Conservation (phyloP, 2,113 vertebrate genomes). For the Speoplatyrhinus poulsoni region DNA sequence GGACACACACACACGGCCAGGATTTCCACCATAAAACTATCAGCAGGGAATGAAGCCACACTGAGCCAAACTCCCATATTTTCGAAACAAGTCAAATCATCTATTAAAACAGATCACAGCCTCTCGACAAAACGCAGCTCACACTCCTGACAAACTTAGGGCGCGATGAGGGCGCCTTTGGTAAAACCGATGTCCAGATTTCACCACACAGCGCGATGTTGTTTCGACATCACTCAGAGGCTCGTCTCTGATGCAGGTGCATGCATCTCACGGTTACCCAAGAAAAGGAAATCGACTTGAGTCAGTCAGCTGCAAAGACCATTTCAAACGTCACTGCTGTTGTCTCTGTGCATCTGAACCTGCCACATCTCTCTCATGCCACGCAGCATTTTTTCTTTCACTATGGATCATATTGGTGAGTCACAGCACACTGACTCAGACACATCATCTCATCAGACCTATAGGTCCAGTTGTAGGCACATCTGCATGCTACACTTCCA, state of each 20-base stretch:
- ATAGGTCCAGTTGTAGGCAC: neutral
- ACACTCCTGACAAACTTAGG: constrained; percentile 1
- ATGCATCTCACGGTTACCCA: constrained; percentile 47
- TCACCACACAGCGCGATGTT: constrained; percentile 24
- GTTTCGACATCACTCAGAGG: constrained; percentile 52
- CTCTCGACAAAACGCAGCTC: neutral
- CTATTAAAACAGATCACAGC: constrained; percentile 7
- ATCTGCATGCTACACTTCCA: constrained; percentile 49
- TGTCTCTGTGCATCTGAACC: constrained; percentile 49
- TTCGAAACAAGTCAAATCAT: constrained; percentile 5
- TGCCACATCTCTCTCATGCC: constrained; percentile 42
- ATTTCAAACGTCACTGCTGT: constrained; percentile 54
- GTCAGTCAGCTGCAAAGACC: constrained; percentile 57
- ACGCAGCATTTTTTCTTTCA: constrained; percentile 45
- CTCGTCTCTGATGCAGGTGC: constrained; percentile 32
- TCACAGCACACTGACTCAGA: constrained; percentile 60
- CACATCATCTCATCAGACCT: constrained; percentile 17
- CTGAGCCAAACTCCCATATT: constrained; percentile 24
- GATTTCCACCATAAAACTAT: constrained; percentile 61
- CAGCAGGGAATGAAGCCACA: constrained; percentile 40
- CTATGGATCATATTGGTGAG: constrained; percentile 64
- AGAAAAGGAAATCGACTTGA: constrained; percentile 61
- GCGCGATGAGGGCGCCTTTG: neutral
- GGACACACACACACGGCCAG: neutral
- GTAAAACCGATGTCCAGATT: constrained; percentile 15